These are phyloP conservation scores for Poeciliopsis occidentalis DNA, from an alignment of 2,113 vertebrate species.

Conservation along the genomic window DNA sequence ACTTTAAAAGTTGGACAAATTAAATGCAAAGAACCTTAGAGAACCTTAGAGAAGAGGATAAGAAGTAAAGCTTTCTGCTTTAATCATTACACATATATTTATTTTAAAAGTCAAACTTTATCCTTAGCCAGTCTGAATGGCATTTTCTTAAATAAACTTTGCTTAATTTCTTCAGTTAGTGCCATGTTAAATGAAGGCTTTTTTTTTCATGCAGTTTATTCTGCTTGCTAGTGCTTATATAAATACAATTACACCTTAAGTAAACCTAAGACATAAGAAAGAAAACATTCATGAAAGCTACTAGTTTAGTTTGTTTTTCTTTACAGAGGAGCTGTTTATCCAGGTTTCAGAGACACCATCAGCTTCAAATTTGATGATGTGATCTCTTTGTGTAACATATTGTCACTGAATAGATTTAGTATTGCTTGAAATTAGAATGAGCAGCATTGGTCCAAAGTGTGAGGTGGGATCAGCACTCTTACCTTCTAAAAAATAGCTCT, in stretches of 20 bases:
- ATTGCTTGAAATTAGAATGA: constrained; percentile 41
- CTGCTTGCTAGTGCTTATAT: background rate
- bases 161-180: background rate
- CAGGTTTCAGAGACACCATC: constrained; percentile 4
- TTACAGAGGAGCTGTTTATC: background rate
- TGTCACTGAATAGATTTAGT: constrained; percentile 35
- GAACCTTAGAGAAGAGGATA: background rate
- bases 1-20: background rate
- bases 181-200: background rate
- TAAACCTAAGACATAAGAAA: background rate
- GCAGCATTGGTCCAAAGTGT: constrained; percentile 25
- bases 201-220: background rate
- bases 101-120: background rate
- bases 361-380: background rate
- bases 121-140: background rate
- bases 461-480: constrained; percentile 45
- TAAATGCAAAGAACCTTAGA: too few species aligned
- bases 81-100: background rate
- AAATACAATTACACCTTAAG: constrained; percentile 4
- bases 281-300: background rate
- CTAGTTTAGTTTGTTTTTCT: background rate
- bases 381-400: constrained; percentile 6
- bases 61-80: background rate
- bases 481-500: constrained; percentile 19
- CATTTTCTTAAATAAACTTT: constrained; percentile 2